Evolutionary conservation across 1,140 invertebrate genomes (phyloP), one percentile per base, ranked within the genome.

Genomic region (Zaprionus camerounensis): DNA sequence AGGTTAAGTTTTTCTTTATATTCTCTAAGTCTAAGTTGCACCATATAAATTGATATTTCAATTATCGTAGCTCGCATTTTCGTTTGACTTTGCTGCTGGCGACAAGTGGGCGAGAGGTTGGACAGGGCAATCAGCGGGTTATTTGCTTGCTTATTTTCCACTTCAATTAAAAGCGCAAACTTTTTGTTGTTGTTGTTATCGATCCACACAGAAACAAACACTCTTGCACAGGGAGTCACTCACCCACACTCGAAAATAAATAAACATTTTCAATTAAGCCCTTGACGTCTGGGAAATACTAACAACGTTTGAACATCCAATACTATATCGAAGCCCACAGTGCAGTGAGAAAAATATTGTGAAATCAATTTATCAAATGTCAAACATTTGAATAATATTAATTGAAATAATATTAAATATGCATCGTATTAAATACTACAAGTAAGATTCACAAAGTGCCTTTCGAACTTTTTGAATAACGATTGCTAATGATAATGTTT

Each of bases 241-340:
- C 20, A 34, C 20, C 22, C 61, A 57, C 15, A 17, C 49, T 22
- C 63, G 51, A 44, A 61, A 74, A 67, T 58, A 78, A 76, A 76
- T 70, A 78, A 69, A 71, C 65, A 76, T 78, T 84, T 83, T 81
- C 74, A 88, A 87, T 88, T 84, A 81, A 56, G 44, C 46, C 20
- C 11, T 51, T 24, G 46, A 51, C 46, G 46, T 51, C 22, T 4
- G 34, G 51, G 22, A 20, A 49, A 41, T 36, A 36, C 26, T 26
- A 44, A 38, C 55, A 80, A 72, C 76, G 63, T 63, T 64, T 20
- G 24, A 55, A 51, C n/a, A 46, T 11, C n/a, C 41, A 17, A 38
- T 38, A 15, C 36, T 38, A 46, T 9, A 51, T 46, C 41, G 24
- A 59, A 24, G 28, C 15, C 24, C 36, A 66, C 46, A 46, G 24